Evolutionary conservation across 2,888 invertebrate species (phyloP).

Genomic region (Lithophane leautieri): DNA sequence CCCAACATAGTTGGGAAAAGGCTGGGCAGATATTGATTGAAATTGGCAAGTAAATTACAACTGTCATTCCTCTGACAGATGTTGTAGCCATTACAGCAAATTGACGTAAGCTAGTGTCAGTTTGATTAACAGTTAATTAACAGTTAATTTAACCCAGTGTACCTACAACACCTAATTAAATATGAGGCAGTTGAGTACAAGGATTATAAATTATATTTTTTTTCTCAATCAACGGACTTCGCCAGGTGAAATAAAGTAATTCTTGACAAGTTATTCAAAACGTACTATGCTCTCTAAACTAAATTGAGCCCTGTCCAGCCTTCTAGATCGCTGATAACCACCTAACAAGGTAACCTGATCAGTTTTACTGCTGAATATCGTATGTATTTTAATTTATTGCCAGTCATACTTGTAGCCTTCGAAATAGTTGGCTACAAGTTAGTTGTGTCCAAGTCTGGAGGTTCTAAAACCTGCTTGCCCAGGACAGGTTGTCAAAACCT

Average conservation of each 20-base stretch:
- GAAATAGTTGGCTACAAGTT: constrained; percentile 8
- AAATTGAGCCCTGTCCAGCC: constrained; percentile 27
- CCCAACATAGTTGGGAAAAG: too few relatives aligned
- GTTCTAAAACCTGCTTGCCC: constrained; percentile 16
- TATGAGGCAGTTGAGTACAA: too few relatives aligned
- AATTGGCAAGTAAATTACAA: too few relatives aligned
- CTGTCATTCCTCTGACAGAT: too few relatives aligned
- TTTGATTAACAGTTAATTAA: too few relatives aligned
- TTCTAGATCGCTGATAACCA: constrained; percentile 46
- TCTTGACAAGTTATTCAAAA: constrained; percentile 31
- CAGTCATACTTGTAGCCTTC: constrained; percentile 22
- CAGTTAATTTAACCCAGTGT: too few relatives aligned
- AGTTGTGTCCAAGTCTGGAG: neutral
- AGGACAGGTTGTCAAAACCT: constrained; percentile 20
- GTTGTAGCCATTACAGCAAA: too few relatives aligned
- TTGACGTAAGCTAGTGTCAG: too few relatives aligned
- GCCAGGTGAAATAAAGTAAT: constrained; percentile 19
- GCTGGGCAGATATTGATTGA: too few relatives aligned
- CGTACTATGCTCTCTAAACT: constrained; percentile 3
- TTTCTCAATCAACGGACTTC: neutral
- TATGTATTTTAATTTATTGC: constrained; percentile 43
- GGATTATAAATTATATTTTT: neutral
- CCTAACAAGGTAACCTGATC: constrained; percentile 40
- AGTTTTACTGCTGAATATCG: constrained; percentile 22
- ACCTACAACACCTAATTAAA: too few relatives aligned